Conservation (phyloP, 2,888 invertebrate genomes). For the Exephanes ischioxanthus region DNA sequence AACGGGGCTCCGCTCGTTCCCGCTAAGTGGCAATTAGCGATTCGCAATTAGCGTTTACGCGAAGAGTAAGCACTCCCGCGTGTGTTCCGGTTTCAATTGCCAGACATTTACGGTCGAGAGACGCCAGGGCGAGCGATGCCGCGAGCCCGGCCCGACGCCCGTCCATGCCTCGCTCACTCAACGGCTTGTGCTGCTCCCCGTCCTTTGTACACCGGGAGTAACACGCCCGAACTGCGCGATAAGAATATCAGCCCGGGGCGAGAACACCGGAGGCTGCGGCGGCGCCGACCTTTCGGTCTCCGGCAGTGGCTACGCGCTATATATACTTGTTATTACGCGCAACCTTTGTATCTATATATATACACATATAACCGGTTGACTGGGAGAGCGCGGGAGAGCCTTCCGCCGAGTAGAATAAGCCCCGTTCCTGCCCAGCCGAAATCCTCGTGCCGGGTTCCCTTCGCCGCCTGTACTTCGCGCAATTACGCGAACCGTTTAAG, state of each 20-base stretch:
- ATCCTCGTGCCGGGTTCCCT: slow-evolving; percentile 40
- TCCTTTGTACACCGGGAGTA: slow-evolving; percentile 39
- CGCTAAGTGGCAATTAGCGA: slow-evolving; percentile 65
- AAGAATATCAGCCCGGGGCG: not conserved
- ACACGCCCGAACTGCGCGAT: slow-evolving; percentile 9
- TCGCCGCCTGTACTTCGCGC: slow-evolving; percentile 44
- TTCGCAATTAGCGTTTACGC: slow-evolving; percentile 68
- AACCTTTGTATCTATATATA: not conserved
- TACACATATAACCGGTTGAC: not conserved
- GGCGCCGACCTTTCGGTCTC: not conserved
- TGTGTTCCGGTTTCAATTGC: slow-evolving; percentile 65
- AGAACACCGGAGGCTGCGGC: slow-evolving; percentile 20
- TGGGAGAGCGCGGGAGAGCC: not conserved
- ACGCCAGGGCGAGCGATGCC: not conserved
- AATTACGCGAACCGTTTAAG: slow-evolving; percentile 64
- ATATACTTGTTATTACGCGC: slow-evolving; percentile 3
- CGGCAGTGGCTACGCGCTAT: not conserved
- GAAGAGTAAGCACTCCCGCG: slow-evolving; percentile 57
- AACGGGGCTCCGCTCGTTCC: slow-evolving; percentile 19
- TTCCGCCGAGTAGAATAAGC: not conserved
- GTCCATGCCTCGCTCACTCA: slow-evolving; percentile 5
- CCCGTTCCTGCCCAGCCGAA: not conserved
- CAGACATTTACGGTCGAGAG: slow-evolving; percentile 60
- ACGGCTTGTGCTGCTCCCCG: slow-evolving; percentile 1
- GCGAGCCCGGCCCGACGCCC: slow-evolving; percentile 20